phyloP scores from a whole-genome alignment of 2,888 invertebrate species.

The Drosophila aldrichi region DNA sequence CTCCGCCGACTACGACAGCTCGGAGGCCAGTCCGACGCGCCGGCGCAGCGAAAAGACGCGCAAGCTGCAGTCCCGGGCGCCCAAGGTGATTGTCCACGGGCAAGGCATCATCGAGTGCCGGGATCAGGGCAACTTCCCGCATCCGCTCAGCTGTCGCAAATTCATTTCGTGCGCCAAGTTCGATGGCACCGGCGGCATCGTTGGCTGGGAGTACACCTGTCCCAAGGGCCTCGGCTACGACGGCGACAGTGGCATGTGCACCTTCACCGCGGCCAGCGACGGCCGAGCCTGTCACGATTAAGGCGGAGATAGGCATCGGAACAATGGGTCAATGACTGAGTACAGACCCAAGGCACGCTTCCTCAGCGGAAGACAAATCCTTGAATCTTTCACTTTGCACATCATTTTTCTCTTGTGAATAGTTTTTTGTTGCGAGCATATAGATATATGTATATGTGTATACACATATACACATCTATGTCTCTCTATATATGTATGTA shows the following conservation, averaged over 20 bases:
- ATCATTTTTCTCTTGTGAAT: conserved; percentile 44
- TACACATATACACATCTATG: neutral
- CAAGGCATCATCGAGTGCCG: conserved; percentile 92
- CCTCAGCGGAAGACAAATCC: neutral
- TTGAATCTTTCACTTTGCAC: conserved; percentile 21
- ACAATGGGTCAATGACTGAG: conserved; percentile 61
- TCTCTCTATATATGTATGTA: neutral
- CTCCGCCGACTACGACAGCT: conserved; percentile 88
- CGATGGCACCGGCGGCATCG: conserved; percentile 91
- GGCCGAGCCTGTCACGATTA: conserved; percentile 89
- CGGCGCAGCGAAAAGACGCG: conserved; percentile 25
- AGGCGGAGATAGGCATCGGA: conserved; percentile 1
- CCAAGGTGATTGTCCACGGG: conserved; percentile 87
- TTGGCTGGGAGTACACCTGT: conserved; percentile 96
- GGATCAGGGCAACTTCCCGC: conserved; percentile 96
- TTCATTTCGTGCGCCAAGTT: conserved; percentile 95
- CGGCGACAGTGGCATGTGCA: conserved; percentile 95
- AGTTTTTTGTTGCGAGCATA: conserved; percentile 14
- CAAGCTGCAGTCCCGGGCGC: conserved; percentile 54
- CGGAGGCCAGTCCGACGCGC: conserved; percentile 87
- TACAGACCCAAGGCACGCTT: conserved; percentile 13
- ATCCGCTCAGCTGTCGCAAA: conserved; percentile 95
- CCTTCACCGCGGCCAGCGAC: conserved; percentile 91
- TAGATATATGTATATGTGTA: neutral
- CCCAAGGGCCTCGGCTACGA: conserved; percentile 94